These are phyloP conservation scores for Drosophila putrida DNA, from an alignment of 2,888 invertebrate species.

Conservation along the genomic window DNA sequence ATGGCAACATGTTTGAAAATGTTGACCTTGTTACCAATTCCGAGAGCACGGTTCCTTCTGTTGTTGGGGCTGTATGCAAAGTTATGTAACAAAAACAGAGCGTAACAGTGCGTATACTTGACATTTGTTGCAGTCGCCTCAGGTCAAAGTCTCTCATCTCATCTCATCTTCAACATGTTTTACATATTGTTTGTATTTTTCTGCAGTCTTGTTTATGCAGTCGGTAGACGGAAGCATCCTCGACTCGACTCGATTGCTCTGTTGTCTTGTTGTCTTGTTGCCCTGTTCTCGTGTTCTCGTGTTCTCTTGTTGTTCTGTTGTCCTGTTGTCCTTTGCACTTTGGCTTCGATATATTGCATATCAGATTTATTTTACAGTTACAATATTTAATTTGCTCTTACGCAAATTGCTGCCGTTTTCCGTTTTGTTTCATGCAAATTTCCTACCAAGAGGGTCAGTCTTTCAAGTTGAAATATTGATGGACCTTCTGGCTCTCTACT, in stretches of 20 bases:
- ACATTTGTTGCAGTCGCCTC: slow-evolving; percentile 44
- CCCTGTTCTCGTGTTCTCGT: slow-evolving; percentile 3
- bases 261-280: slow-evolving; percentile 14
- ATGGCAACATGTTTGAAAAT: slow-evolving; percentile 52
- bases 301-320: slow-evolving; percentile 11
- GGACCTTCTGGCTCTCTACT: slow-evolving; percentile 40
- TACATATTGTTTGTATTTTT: slow-evolving; percentile 76
- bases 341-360: slow-evolving; percentile 59
- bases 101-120: slow-evolving; percentile 60
- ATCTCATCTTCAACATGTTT: slow-evolving; percentile 57
- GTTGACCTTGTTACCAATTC: slow-evolving; percentile 64
- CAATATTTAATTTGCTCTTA: slow-evolving; percentile 78
- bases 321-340: slow-evolving; percentile 59
- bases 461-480: slow-evolving; percentile 33
- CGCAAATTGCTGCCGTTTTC: slow-evolving; percentile 72
- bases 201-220: slow-evolving; percentile 58
- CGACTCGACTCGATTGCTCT: slow-evolving; percentile 44
- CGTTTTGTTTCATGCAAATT: slow-evolving; percentile 61
- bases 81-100: slow-evolving; percentile 34
- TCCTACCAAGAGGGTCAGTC: slow-evolving; percentile 22
- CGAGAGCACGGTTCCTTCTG: slow-evolving; percentile 11
- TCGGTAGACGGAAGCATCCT: slow-evolving; percentile 44
- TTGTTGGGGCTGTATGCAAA: slow-evolving; percentile 43
- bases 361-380: slow-evolving; percentile 75
- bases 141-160: background rate